Evolutionary conservation across 2,888 invertebrate species (phyloP).

Genomic region (Pristionchus exspectatus): DNA sequence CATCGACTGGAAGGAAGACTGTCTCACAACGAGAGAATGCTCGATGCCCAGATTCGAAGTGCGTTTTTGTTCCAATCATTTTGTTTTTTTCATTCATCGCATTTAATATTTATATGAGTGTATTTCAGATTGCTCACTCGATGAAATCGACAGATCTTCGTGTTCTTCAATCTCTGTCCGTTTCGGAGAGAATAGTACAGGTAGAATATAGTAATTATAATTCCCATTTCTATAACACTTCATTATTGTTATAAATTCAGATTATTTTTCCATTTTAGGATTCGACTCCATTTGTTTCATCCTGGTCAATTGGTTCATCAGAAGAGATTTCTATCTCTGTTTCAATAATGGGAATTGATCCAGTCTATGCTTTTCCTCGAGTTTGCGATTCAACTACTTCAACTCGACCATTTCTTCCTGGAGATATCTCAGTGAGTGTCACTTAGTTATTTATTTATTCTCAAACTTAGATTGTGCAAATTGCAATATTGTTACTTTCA

Average conservation of each 20-base stretch:
- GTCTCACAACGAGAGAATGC: background rate
- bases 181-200: background rate
- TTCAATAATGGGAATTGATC: slow-evolving; percentile 31
- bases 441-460: background rate
- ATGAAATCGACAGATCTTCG: background rate
- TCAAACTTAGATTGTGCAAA: background rate
- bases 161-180: background rate
- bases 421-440: background rate
- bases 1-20: slow-evolving; percentile 10
- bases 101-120: background rate
- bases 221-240: no score
- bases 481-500: background rate
- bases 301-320: background rate
- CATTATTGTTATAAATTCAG: background rate
- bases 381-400: slow-evolving; percentile 2
- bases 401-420: background rate
- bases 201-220: background rate
- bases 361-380: slow-evolving; percentile 27
- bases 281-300: background rate
- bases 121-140: background rate
- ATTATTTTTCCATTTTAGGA: background rate
- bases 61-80: background rate
- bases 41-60: background rate
- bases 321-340: slow-evolving; percentile 4
- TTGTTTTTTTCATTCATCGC: no score